Conservation (phyloP, 2,888 invertebrate species). For the Beris chalybata region DNA sequence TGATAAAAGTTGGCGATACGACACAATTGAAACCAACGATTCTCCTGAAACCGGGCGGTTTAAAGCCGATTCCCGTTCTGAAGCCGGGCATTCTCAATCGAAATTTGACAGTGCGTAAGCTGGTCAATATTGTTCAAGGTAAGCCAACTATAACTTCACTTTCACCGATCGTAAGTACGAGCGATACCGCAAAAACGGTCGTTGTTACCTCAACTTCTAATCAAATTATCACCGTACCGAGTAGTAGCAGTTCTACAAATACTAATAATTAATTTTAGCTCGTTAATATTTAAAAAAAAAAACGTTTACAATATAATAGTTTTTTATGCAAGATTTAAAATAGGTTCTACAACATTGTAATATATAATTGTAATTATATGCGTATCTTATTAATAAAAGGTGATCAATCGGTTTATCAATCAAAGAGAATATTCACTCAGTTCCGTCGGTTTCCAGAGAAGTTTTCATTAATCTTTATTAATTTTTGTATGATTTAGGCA, state of each 20-base stretch:
- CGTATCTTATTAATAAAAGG: no score
- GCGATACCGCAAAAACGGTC: constrained; percentile 6
- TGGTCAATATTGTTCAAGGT: constrained; percentile 46
- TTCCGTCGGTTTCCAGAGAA: no score
- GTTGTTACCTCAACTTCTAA: constrained; percentile 15
- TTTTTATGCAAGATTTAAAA: no score
- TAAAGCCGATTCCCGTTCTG: constrained; percentile 42
- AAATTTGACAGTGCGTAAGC: constrained; percentile 48
- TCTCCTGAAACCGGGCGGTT: constrained; percentile 44
- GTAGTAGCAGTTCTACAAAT: not conserved
- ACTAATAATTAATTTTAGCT: no score
- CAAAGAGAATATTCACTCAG: no score
- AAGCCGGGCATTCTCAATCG: constrained; percentile 45
- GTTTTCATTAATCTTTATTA: no score
- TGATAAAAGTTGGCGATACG: constrained; percentile 37
- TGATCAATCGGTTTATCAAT: no score
- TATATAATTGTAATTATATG: no score
- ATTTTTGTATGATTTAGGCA: no score
- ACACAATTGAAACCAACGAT: constrained; percentile 43
- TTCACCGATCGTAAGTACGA: not conserved
- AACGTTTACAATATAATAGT: no score
- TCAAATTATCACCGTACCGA: not conserved
- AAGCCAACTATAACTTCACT: constrained; percentile 38
- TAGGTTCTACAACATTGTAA: no score
- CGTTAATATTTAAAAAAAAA: no score